Evolutionary conservation across 2,888 invertebrate genomes (phyloP), one percentile per base, ranked within the genome.

Genomic region (Schizaphis graminum): DNA sequence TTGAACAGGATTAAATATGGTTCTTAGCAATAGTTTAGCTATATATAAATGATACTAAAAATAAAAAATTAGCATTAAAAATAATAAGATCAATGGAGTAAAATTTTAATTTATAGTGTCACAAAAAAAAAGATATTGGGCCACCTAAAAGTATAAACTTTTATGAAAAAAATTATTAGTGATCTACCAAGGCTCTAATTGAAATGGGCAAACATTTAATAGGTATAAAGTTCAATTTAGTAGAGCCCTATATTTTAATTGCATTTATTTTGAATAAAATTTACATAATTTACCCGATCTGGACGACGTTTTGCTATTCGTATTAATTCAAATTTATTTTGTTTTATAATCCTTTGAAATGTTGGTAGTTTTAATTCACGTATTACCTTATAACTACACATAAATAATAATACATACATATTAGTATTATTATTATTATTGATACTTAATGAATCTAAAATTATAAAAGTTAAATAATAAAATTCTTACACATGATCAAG

Each of bases 1-100:
- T 28, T 92, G 92, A 35, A 87, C 28, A 7, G 86, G 92, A 87
- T 92, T 92, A 49, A 92, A 92, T 67, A 92, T 87, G 16, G 47
- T 49, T 16, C 7, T 49, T 16, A 26, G 49, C 16, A 92, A n/a
- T 21, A 67, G 87, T 10, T 61, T 47, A 26, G 86, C 47, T 1
- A 61, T 2, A 61, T 26, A 35, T 8, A 92, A 35, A 57, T 47
- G 47, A 0, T 26, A 4, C 92, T 92, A 87, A 7, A 92, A 61
- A 53, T 57, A 91, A 35, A 44, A 44, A 56, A n/a, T 13, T 13
- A 53, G 77, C 0, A 28, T 41, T 35, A 26, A 61, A 44, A 90
- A 47, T 67, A 67, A 90, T 16, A 44, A 57, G 5, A 67, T 16
- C 35, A 67, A n/a, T 67, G n/a, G n/a, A n/a, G 10, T 3, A 7